These are phyloP conservation scores for Rhinogobius similis DNA, from an alignment of 2,113 vertebrate species.

Conservation along the genomic window DNA sequence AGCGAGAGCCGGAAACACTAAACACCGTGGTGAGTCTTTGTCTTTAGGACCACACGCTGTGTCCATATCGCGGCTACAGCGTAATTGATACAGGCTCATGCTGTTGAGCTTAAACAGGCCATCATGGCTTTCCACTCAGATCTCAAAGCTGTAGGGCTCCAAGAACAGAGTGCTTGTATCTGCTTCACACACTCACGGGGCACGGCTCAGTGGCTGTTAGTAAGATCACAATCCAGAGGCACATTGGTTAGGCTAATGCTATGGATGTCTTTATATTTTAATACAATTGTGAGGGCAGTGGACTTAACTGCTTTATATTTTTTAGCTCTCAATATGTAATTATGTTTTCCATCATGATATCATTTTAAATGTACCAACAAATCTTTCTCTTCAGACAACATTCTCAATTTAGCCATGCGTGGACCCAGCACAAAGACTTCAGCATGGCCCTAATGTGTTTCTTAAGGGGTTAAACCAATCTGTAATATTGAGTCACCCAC, in stretches of 20 bases:
- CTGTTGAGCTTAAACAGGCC: slow-evolving; percentile 69
- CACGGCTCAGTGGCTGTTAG: slow-evolving; percentile 63
- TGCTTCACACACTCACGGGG: slow-evolving; percentile 18
- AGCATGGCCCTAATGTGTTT: neutral
- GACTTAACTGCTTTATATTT: neutral
- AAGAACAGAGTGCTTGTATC: slow-evolving; percentile 57
- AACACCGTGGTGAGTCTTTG: slow-evolving; percentile 65
- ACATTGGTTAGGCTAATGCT: slow-evolving; percentile 69
- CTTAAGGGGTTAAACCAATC: neutral
- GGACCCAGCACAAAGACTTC: neutral
- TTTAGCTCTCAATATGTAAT: too few relatives aligned
- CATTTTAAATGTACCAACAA: neutral
- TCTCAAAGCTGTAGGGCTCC: slow-evolving; percentile 70
- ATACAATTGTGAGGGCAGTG: neutral
- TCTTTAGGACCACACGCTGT: slow-evolving; percentile 69
- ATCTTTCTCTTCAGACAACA: neutral
- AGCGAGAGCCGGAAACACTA: slow-evolving; percentile 50
- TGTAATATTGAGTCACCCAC: slow-evolving; percentile 45
- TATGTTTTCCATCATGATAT: neutral
- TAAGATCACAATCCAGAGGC: slow-evolving; percentile 67
- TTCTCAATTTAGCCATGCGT: neutral
- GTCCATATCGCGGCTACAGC: slow-evolving; percentile 69
- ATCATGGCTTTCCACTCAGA: slow-evolving; percentile 67
- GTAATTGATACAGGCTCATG: slow-evolving; percentile 74
- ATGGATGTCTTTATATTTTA: slow-evolving; percentile 60